Conservation (phyloP, 2,113 vertebrate species). For the Limanda limanda region DNA sequence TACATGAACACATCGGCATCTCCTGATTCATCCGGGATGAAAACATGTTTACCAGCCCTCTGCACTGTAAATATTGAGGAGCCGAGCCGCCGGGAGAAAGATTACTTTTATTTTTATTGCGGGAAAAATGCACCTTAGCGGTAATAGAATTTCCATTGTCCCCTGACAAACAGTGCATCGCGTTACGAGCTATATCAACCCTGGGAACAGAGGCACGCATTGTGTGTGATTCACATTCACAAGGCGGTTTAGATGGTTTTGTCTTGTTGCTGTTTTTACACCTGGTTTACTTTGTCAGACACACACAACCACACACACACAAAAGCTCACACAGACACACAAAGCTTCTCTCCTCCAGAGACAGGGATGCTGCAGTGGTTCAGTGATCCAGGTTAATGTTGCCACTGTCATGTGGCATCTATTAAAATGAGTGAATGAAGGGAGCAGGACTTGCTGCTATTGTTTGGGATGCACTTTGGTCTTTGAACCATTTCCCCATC, state of each 20-base stretch:
- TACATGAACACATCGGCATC: conserved; percentile 31
- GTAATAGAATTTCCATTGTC: neutral
- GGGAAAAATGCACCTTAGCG: conserved; percentile 18
- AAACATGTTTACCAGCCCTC: conserved; percentile 29
- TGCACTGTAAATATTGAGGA: conserved; percentile 6
- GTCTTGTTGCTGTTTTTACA: conserved; percentile 11
- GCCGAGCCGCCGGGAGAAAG: neutral
- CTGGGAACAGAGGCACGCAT: neutral
- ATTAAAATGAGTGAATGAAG: neutral
- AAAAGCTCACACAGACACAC: neutral
- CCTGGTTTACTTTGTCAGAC: conserved; percentile 22
- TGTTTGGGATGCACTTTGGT: neutral
- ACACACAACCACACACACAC: neutral
- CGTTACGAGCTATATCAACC: neutral
- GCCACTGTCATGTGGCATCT: conserved; percentile 2
- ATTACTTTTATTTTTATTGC: conserved; percentile 8
- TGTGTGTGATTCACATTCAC: conserved; percentile 13
- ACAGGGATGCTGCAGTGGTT: conserved; percentile 31
- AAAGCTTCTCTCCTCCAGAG: neutral
- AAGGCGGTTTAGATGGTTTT: conserved; percentile 5
- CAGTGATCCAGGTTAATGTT: conserved; percentile 48
- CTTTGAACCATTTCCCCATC: neutral
- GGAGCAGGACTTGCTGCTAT: neutral
- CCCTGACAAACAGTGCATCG: neutral
- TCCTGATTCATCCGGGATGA: conserved; percentile 30